Evolutionary conservation across 2,888 invertebrate species (phyloP).

Genomic region (Xestia xanthographa): DNA sequence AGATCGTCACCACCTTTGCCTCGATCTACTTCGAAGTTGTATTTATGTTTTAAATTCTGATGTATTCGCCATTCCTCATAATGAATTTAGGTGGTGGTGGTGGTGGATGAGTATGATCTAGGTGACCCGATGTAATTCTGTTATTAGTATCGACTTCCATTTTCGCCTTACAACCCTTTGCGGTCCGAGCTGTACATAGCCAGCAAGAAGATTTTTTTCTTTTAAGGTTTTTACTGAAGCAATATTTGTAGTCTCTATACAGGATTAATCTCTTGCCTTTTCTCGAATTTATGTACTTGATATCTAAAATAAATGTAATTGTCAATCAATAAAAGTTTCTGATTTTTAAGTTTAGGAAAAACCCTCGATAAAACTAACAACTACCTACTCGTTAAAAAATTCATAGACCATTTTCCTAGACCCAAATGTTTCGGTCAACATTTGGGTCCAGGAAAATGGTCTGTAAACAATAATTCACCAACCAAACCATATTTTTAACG

Average conservation of each 20-base stretch:
- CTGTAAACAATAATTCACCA: too few species aligned
- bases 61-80: too few species aligned
- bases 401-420: too few species aligned
- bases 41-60: too few species aligned
- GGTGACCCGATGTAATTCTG: background rate
- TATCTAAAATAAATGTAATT: background rate
- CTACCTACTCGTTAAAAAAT: too few species aligned
- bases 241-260: background rate
- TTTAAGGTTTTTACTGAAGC: background rate
- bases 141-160: background rate
- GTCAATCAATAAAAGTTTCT: too few species aligned
- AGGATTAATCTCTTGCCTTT: slow-evolving; percentile 12
- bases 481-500: too few species aligned
- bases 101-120: slow-evolving; percentile 20
- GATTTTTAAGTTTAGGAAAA: too few species aligned
- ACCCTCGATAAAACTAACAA: too few species aligned
- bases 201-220: background rate
- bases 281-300: background rate
- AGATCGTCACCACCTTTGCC: too few species aligned
- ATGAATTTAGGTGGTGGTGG: background rate
- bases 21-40: too few species aligned
- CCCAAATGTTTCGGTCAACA: background rate
- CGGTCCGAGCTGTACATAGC: background rate
- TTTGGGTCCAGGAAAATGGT: too few species aligned
- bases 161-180: slow-evolving; percentile 13